phyloP scores from a whole-genome alignment of 1,140 invertebrate species.

The Anastatus disparis region DNA sequence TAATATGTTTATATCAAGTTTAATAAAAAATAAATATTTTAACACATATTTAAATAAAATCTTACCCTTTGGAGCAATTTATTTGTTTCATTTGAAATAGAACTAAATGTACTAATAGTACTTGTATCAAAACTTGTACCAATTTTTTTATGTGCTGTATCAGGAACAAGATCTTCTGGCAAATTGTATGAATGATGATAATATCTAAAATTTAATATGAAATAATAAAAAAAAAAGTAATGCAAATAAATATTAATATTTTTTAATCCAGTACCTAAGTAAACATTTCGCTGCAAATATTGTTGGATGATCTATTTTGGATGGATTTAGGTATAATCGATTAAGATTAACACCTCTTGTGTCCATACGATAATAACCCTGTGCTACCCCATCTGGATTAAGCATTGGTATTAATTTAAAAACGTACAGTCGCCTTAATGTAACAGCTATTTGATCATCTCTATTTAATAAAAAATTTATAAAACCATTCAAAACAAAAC shows the following conservation, averaged over 20 bases:
- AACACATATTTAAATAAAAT: slow-evolving; percentile 21
- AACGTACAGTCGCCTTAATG: slow-evolving; percentile 81
- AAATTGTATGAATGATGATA: slow-evolving; percentile 68
- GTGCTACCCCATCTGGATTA: slow-evolving; percentile 92
- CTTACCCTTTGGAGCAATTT: slow-evolving; percentile 57
- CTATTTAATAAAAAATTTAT: slow-evolving; percentile 81
- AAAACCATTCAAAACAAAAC: slow-evolving; percentile 93
- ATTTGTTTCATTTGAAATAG: slow-evolving; percentile 55
- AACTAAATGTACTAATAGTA: slow-evolving; percentile 33
- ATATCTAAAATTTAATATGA: slow-evolving; percentile 58
- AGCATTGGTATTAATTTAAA: slow-evolving; percentile 94
- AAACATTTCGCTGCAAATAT: slow-evolving; percentile 84
- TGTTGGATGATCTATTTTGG: slow-evolving; percentile 80
- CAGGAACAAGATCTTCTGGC: slow-evolving; percentile 55
- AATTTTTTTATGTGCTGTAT: slow-evolving; percentile 48
- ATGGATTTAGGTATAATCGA: slow-evolving; percentile 84
- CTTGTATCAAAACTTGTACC: slow-evolving; percentile 41
- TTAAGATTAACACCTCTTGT: slow-evolving; percentile 91
- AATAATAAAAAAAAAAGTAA: neutral
- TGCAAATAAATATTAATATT: neutral
- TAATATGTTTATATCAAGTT: no score
- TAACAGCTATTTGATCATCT: slow-evolving; percentile 78
- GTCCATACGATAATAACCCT: slow-evolving; percentile 90
- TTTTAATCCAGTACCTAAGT: slow-evolving; percentile 70
- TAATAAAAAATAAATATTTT: no score